Evolutionary conservation across 2,888 invertebrate genomes (phyloP).

Genomic region (Corythucha ciliata): DNA sequence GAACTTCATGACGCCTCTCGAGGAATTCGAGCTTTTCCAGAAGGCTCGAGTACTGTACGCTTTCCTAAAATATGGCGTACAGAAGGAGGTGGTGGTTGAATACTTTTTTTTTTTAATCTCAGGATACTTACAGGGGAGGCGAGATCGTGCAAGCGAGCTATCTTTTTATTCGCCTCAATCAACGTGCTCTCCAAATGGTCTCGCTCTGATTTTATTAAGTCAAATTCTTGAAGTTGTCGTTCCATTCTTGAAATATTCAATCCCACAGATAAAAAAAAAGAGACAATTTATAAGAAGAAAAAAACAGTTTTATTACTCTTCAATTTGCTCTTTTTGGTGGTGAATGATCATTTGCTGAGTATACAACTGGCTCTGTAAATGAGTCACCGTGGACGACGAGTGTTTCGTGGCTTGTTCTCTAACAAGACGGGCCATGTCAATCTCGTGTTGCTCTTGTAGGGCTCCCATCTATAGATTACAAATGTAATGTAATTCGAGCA

Average conservation of each 20-base stretch:
- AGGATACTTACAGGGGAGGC: constrained; percentile 33
- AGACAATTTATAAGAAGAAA: background rate
- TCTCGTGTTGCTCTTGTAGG: constrained; percentile 43
- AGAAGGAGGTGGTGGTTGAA: background rate
- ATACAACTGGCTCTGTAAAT: constrained; percentile 54
- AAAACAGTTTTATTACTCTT: constrained; percentile 39
- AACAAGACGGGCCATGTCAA: constrained; percentile 42
- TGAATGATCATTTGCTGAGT: constrained; percentile 46
- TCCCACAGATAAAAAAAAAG: constrained; percentile 3
- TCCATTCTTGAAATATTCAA: constrained; percentile 17
- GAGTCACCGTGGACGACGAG: constrained; percentile 40
- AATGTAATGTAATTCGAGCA: no score
- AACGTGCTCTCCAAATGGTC: constrained; percentile 47
- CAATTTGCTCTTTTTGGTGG: constrained; percentile 39
- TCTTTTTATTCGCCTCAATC: constrained; percentile 37
- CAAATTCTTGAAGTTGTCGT: constrained; percentile 44
- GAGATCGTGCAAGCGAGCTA: constrained; percentile 30
- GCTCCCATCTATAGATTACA: constrained; percentile 37
- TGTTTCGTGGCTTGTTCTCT: constrained; percentile 40
- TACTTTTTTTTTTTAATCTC: background rate
- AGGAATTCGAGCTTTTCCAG: constrained; percentile 42
- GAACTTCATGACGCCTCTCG: constrained; percentile 44
- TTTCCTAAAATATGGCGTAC: constrained; percentile 28
- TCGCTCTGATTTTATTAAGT: constrained; percentile 47
- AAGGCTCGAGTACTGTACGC: constrained; percentile 32